phyloP scores from a whole-genome alignment of 2,797 vertebrate species.

The Capromys pilorides region DNA sequence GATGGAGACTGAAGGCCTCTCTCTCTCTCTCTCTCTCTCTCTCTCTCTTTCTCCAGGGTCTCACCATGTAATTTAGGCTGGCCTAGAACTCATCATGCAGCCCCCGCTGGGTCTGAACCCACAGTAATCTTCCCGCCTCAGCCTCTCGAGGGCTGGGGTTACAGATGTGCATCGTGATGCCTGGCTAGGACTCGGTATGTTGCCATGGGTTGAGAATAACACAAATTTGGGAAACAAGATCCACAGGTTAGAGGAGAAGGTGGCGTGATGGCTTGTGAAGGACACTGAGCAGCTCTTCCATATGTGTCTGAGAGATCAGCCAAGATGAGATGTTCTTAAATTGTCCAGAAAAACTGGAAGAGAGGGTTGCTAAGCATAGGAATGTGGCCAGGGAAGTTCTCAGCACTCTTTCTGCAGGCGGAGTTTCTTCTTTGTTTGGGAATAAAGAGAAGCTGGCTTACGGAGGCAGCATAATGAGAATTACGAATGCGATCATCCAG shows the following conservation, averaged over 20 bases:
- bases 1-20: too few species aligned
- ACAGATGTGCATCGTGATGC: neutral
- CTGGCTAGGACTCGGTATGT: neutral
- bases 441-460: neutral
- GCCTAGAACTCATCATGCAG: too few species aligned
- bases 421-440: neutral
- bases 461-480: neutral
- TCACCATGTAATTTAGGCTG: neutral
- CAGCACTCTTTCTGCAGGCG: neutral
- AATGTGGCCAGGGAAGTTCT: neutral
- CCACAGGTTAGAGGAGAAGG: slow-evolving; percentile 1
- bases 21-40: too few species aligned
- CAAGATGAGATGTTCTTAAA: neutral
- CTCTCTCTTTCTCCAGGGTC: too few species aligned
- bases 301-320: neutral
- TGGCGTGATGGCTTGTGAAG: neutral
- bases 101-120: neutral
- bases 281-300: neutral
- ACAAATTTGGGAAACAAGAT: neutral
- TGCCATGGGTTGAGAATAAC: neutral
- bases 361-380: neutral
- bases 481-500: neutral
- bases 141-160: neutral
- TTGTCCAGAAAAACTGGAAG: neutral
- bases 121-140: neutral